A percentile compares a stretch with the other conserved stretches of the same genome.
phyloP scores from a whole-genome alignment of 2,797 vertebrate genomes.

The Siniperca scherzeri region DNA sequence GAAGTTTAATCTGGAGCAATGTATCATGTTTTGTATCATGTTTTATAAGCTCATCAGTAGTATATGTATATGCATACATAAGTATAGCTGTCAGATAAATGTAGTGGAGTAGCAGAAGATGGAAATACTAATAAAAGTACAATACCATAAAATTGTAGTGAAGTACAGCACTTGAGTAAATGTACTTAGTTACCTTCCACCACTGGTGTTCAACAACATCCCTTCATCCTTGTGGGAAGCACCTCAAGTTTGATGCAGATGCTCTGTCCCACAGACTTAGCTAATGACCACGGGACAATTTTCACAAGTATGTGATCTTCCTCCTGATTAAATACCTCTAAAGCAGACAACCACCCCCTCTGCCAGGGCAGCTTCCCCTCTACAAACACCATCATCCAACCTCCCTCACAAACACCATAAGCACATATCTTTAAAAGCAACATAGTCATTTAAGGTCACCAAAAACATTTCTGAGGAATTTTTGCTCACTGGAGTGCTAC shows the following conservation, averaged over 20 bases:
- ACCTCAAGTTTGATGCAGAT: conserved; percentile 36
- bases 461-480: conserved; percentile 44
- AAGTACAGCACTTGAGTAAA: background rate
- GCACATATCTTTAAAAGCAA: conserved; percentile 45
- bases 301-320: conserved; percentile 68
- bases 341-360: conserved; percentile 45
- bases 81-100: background rate
- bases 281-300: conserved; percentile 69
- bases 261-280: conserved; percentile 48
- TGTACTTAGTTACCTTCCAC: background rate
- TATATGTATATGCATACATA: too few relatives aligned
- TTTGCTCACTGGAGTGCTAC: conserved; percentile 26
- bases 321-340: conserved; percentile 67
- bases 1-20: background rate
- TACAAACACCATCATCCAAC: conserved; percentile 49
- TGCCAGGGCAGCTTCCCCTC: conserved; percentile 49
- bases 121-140: background rate
- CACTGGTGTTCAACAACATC: conserved; percentile 6
- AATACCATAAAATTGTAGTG: background rate
- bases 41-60: background rate
- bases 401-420: conserved; percentile 48
- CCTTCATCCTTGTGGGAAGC: conserved; percentile 47
- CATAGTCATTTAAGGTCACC: conserved; percentile 57
- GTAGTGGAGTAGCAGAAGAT: background rate
- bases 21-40: background rate